A percentile compares a stretch with the other conserved stretches of the same genome.
These are phyloP conservation scores for Drosophila setifemur DNA, from an alignment of 1,140 invertebrate genomes.

Conservation along the genomic window DNA sequence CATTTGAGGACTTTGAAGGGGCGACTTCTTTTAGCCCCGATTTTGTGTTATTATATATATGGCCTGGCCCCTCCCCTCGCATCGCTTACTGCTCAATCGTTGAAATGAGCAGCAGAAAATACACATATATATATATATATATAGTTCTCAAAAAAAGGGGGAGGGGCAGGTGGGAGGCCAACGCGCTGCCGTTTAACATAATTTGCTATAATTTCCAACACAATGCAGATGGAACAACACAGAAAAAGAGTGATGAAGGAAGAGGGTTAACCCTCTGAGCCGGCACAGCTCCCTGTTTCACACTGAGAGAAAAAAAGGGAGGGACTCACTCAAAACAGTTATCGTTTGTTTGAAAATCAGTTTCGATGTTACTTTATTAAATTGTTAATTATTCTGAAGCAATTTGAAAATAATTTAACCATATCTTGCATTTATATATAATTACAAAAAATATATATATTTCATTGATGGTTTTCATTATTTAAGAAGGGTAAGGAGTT, in stretches of 20 bases:
- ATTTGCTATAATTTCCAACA: conserved; percentile 81
- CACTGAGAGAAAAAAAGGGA: neutral
- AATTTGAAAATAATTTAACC: no score
- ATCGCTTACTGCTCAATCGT: conserved; percentile 25
- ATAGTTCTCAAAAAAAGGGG: neutral
- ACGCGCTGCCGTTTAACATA: conserved; percentile 77
- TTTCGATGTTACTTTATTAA: no score
- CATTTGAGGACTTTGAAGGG: conserved; percentile 43
- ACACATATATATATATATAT: no score
- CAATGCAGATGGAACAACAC: conserved; percentile 44
- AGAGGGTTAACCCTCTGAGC: conserved; percentile 27
- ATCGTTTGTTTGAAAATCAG: no score
- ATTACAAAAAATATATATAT: neutral
- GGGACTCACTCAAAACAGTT: no score
- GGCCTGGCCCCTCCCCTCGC: conserved; percentile 28
- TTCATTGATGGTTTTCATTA: no score
- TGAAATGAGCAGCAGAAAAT: conserved; percentile 35
- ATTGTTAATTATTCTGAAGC: no score
- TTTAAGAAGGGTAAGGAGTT: no score
- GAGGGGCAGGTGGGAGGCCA: conserved; percentile 37
- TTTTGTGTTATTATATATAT: conserved; percentile 29
- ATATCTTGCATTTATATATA: no score
- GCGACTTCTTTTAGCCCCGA: conserved; percentile 12
- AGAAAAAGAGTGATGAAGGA: neutral
- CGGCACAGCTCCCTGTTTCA: neutral